Evolutionary conservation across 2,888 invertebrate genomes (phyloP).

Genomic region (Diachrysia chrysitis): DNA sequence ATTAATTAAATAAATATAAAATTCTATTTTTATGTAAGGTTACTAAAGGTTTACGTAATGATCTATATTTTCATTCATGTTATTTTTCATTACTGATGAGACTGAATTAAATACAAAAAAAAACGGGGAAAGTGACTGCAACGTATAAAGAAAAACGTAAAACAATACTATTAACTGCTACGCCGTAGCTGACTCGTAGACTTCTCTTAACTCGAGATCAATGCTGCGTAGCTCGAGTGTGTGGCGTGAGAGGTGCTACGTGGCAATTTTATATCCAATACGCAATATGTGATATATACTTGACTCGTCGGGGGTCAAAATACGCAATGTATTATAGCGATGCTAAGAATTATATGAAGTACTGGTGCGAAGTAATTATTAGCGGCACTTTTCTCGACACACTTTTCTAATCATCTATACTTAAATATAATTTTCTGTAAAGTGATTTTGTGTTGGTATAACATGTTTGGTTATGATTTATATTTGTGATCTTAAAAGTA

Average conservation of each 20-base stretch:
- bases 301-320: background rate
- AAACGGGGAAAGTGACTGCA: too few species aligned
- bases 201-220: constrained; percentile 28
- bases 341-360: background rate
- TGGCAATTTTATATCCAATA: constrained; percentile 47
- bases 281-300: constrained; percentile 29
- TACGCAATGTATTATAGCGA: background rate
- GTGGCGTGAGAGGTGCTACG: constrained; percentile 39
- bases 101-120: too few species aligned
- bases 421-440: too few species aligned
- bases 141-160: constrained; percentile 1
- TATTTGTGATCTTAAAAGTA: too few species aligned
- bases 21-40: background rate
- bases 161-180: constrained; percentile 28
- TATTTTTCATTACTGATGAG: too few species aligned
- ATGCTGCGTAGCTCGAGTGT: constrained; percentile 41
- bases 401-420: too few species aligned
- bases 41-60: too few species aligned
- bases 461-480: too few species aligned
- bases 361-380: too few species aligned
- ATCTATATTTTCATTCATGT: too few species aligned
- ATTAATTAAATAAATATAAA: background rate
- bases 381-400: too few species aligned
- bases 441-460: too few species aligned
- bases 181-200: constrained; percentile 40